A percentile compares a stretch with the other conserved stretches of the same genome.
Evolutionary conservation across 1,140 invertebrate genomes (phyloP).

Genomic region (Aleiodes sp.): DNA sequence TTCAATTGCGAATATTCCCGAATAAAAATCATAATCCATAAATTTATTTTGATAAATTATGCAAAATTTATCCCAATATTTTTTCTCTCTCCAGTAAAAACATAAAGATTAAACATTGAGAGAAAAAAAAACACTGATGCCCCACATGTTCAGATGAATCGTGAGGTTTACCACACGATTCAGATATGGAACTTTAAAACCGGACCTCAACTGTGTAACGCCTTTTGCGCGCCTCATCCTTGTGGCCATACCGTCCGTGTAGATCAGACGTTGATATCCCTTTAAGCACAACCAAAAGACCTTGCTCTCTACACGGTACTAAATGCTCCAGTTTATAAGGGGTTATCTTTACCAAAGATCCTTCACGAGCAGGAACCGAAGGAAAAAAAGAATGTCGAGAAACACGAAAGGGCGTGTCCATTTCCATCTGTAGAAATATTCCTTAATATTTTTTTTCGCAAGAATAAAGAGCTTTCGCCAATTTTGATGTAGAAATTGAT

Average conservation of each 20-base stretch:
- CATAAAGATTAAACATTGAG: too few relatives aligned
- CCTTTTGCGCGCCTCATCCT: slow-evolving; percentile 36
- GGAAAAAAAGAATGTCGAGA: not conserved
- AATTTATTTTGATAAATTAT: not conserved
- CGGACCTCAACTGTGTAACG: slow-evolving; percentile 50
- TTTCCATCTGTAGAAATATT: slow-evolving; percentile 5
- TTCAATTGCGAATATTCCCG: not conserved
- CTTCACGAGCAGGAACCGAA: slow-evolving; percentile 23
- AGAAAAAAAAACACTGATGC: not conserved
- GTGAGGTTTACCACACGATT: slow-evolving; percentile 33
- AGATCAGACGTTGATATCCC: slow-evolving; percentile 49
- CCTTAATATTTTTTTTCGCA: not conserved
- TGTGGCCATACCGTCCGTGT: slow-evolving; percentile 32
- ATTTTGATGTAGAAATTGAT: not conserved
- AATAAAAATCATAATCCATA: too few relatives aligned
- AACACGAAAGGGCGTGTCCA: slow-evolving; percentile 8
- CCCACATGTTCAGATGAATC: slow-evolving; percentile 3
- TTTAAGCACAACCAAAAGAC: slow-evolving; percentile 9
- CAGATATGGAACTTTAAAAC: slow-evolving; percentile 50
- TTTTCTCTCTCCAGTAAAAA: not conserved
- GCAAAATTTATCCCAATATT: not conserved
- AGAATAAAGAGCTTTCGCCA: not conserved
- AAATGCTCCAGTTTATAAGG: slow-evolving; percentile 64
- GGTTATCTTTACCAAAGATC: slow-evolving; percentile 54
- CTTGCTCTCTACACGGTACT: slow-evolving; percentile 52